Evolutionary conservation across 1,140 invertebrate genomes (phyloP), one percentile per base, ranked within the genome.

Genomic region (Drosophila insularis): DNA sequence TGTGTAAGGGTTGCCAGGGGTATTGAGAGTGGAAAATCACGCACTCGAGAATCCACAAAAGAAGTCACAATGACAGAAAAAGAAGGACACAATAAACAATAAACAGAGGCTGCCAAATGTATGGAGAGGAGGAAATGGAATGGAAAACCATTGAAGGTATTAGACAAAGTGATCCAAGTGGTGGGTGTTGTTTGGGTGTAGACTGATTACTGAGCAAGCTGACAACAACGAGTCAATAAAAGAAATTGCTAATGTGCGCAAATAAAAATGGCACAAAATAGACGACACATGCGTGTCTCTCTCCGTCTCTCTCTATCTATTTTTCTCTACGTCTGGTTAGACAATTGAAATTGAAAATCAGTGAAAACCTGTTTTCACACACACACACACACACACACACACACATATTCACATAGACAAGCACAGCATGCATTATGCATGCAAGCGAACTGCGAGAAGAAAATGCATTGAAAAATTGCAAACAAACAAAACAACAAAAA

Each of bases 301-400:
- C 7, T 32, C 11, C 13, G 23, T 11, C 17, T 14, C 32, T 7
- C 21, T n/a, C 21, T 62, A 7, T 46, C 8, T 13, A 21, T 10
- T 31, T 21, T n/a, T 21, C 14, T n/a, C 21, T 62, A 8, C 40
- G 7, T 53, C 39, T 50, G 70, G 58, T 63, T 65, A 86, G 78
- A 86, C 81, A 86, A 87, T 86, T 86, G 81, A 86, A 86, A 86
- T 87, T 86, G 71, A 86, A 87, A 86, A 86, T 86, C 81, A 81
- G 81, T 87, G 74, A 86, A 50, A 86, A 81, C 82, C 82, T 69
- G 81, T 87, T 86, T 78, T 87, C 81, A 78, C 71, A 81, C 81
- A 78, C 70, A 81, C 67, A 81, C 74, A 80, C 67, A 77, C 72
- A 72, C 72, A 69, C 80, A 80, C 80, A 63, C 21, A 1, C 23